Base-by-base conservation (phyloP, 2,888 invertebrate species). In the Eilema caniola region DNA sequence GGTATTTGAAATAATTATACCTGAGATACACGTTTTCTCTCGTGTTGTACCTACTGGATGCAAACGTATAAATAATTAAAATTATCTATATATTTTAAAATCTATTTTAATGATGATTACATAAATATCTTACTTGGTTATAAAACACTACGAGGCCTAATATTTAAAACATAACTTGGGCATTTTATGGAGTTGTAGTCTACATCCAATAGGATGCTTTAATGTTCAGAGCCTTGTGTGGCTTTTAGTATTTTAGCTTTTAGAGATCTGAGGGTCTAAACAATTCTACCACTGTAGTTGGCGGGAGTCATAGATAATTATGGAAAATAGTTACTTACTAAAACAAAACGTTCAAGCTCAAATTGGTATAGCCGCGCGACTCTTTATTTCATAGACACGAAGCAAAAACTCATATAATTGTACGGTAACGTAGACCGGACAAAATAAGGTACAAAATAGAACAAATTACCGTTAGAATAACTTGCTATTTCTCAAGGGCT, bases 401-500 rank as follows among this genome's bases (percentile, higher is more conserved):
- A 31, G 3, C n/a, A 25, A 4, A 8, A 20, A 66, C 10, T 11
- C 7, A 57, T 5, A 57, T 31, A 62, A 31, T 33, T 56, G 14
- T 47, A 62, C 53, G 23, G 14, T 20, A 31, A 41, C 59, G 28
- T 59, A 23, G 41, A 14, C 20, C 24, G 0, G 64, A 69, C 41
- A 59, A 28, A 59, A 63, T 63, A 62, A 69, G 57, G 62, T 65
- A 70, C 73, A 71, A 73, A 74, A 53, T 75, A 68, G 47, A 62
- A 65, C 69, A 75, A 62, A 71, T 62, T 68, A 74, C 77, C 72
- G 83, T 80, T 83, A 77, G 57, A 31, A 64, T 66, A n/a, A 67
- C 70, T 75, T 70, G 71, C 77, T 74, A 78, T 78, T 74, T 71
- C 72, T 77, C 73, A 63, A 73, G 73, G 74, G 81, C 76, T 76